Evolutionary conservation across 2,113 vertebrate genomes (phyloP), one percentile per base, ranked within the genome.

Genomic region (Paedocypris sp.): DNA sequence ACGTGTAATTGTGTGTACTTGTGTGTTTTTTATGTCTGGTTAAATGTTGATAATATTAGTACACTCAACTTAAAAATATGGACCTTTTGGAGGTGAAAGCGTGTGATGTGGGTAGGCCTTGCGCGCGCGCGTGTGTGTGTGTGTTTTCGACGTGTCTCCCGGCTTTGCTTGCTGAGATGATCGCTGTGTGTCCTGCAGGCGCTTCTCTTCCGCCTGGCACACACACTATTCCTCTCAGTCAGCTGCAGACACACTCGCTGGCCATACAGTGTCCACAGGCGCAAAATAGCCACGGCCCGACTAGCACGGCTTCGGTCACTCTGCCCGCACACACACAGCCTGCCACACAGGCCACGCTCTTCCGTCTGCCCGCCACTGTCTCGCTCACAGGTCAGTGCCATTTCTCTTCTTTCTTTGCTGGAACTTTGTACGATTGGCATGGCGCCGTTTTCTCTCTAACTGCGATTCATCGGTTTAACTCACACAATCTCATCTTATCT

Each of bases 151-250:
- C 42, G 23, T 31, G 23, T 8, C 20, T 13, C 10, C 19, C 42
- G 6, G 39, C 36, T 33, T 28, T 2, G 41, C 26, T 23, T 13
- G 6, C 36, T 49, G 48, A 43, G 60, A 49, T 52, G 71, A 75
- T 67, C 64, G 10, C 38, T 54, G 57, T 62, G 58, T 62, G 58
- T 56, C 64, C 72, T 35, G 62, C 77, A 89, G 83, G 82, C 70
- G 71, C 75, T 43, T 26, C 80, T 33, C 75, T 90, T 62, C 80
- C 80, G 51, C 70, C 67, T 0, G 87, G 84, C 62, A 73, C 79
- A 33, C 80, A 87, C 75, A 67, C 82, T 78, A 69, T 87, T 72
- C 79, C 84, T 39, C 65, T 90, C 67, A 65, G 75, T 73, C 85
- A 85, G 71, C 79, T 84, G 76, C 83, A 88, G 64, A 66, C 66